Evolutionary conservation across 2,888 invertebrate genomes (phyloP).

Genomic region (Lepidocyrtoides sp.): DNA sequence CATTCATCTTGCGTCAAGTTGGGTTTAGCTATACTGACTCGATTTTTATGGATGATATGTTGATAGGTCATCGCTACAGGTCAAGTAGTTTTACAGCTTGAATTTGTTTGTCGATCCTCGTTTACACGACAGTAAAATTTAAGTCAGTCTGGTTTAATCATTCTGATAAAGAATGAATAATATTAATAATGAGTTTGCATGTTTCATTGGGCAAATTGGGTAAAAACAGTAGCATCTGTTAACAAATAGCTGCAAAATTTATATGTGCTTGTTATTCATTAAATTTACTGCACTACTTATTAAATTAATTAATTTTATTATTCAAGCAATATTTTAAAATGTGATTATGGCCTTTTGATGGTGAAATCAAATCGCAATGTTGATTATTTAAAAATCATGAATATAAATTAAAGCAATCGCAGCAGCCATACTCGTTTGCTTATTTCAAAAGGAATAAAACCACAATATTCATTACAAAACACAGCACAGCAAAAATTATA

Average conservation of each 20-base stretch:
- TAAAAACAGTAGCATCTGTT: constrained; percentile 59
- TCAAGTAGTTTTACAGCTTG: constrained; percentile 63
- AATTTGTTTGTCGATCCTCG: constrained; percentile 53
- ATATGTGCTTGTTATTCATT: constrained; percentile 1
- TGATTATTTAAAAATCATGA: constrained; percentile 6
- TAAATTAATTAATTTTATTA: constrained; percentile 13
- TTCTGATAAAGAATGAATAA: not conserved
- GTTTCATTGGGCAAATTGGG: constrained; percentile 19
- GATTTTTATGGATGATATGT: constrained; percentile 14
- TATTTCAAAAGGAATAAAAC: not conserved
- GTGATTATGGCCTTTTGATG: not conserved
- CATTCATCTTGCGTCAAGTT: not conserved
- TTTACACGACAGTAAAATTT: constrained; percentile 72
- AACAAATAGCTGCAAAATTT: constrained; percentile 36
- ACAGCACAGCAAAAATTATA: no score
- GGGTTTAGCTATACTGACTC: not conserved
- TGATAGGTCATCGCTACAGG: constrained; percentile 60
- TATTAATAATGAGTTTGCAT: not conserved
- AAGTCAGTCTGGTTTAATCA: constrained; percentile 3
- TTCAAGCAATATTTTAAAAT: not conserved
- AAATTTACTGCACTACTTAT: not conserved
- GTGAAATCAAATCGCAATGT: not conserved
- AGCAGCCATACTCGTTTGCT: not conserved
- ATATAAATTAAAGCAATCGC: not conserved
- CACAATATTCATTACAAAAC: not conserved